These are phyloP conservation scores for Chaetorhynchus papuensis DNA, from an alignment of 2,113 vertebrate species.

Conservation along the genomic window DNA sequence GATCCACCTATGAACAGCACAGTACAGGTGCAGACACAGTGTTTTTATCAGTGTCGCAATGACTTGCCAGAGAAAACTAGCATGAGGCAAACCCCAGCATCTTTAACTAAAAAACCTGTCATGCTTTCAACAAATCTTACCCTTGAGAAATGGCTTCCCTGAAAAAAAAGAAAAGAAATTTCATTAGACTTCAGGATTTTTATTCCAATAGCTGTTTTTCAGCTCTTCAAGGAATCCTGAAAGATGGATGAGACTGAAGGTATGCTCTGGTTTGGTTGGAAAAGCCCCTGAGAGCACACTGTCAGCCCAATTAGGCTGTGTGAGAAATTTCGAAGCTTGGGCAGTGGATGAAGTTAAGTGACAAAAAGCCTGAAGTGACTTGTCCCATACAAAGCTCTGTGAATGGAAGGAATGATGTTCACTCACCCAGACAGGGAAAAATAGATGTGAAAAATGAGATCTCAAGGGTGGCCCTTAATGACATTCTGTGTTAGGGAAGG, in stretches of 20 bases:
- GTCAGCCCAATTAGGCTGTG: not conserved
- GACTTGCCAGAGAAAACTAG: not conserved
- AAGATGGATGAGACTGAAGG: not conserved
- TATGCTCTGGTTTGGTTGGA: not conserved
- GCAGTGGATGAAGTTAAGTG: not conserved
- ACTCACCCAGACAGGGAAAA: not conserved
- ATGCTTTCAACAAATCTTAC: not conserved
- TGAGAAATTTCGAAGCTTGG: not conserved
- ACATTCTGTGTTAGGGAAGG: rapidly evolving
- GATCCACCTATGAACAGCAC: not conserved
- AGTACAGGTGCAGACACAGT: not conserved
- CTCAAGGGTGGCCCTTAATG: not conserved
- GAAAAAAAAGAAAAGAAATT: not conserved
- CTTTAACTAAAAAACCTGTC: not conserved
- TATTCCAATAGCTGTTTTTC: not conserved
- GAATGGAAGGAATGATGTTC: not conserved
- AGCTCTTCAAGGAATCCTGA: not conserved
- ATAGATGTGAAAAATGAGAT: not conserved
- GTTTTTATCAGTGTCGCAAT: not conserved
- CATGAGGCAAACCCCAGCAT: not conserved
- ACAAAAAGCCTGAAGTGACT: conserved; percentile 1
- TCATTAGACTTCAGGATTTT: not conserved
- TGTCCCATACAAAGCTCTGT: not conserved
- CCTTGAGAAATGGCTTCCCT: not conserved
- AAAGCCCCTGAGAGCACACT: not conserved